Conservation (phyloP, 2,888 invertebrate species). For the Polymixis lichenea region DNA sequence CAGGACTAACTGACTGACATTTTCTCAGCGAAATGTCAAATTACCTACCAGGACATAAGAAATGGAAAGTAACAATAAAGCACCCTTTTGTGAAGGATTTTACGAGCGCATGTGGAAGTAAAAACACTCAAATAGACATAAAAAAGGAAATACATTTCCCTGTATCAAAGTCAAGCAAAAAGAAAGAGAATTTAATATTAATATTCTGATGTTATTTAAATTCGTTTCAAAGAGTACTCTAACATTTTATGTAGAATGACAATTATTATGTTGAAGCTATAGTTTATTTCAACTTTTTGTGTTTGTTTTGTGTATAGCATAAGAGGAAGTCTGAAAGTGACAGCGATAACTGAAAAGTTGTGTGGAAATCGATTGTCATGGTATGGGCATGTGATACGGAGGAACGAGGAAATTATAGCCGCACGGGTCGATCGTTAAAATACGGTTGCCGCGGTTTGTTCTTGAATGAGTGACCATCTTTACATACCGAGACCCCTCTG, state of each 20-base stretch:
- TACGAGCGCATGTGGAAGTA: conserved; percentile 50
- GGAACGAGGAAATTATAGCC: too few species aligned
- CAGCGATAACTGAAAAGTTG: too few species aligned
- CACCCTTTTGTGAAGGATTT: conserved; percentile 49
- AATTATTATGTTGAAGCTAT: neutral
- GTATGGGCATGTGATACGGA: too few species aligned
- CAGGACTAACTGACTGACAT: too few species aligned
- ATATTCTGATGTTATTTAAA: conserved; percentile 10
- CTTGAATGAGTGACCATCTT: too few species aligned
- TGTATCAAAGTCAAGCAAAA: conserved; percentile 28
- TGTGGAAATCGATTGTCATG: too few species aligned
- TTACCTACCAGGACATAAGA: conserved; percentile 1
- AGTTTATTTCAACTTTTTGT: neutral
- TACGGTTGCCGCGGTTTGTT: too few species aligned
- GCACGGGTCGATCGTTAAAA: too few species aligned
- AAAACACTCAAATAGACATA: conserved; percentile 28
- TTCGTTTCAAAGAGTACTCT: conserved; percentile 1
- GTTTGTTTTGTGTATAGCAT: too few species aligned
- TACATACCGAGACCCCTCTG: too few species aligned
- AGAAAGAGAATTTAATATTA: conserved; percentile 29
- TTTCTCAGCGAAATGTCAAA: conserved; percentile 28
- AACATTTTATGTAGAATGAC: conserved; percentile 4
- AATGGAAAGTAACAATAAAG: conserved; percentile 43
- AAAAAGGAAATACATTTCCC: conserved; percentile 45
- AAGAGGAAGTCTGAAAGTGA: too few species aligned